Base-by-base conservation (phyloP, 2,888 invertebrate genomes). In the Syritta pipiens region DNA sequence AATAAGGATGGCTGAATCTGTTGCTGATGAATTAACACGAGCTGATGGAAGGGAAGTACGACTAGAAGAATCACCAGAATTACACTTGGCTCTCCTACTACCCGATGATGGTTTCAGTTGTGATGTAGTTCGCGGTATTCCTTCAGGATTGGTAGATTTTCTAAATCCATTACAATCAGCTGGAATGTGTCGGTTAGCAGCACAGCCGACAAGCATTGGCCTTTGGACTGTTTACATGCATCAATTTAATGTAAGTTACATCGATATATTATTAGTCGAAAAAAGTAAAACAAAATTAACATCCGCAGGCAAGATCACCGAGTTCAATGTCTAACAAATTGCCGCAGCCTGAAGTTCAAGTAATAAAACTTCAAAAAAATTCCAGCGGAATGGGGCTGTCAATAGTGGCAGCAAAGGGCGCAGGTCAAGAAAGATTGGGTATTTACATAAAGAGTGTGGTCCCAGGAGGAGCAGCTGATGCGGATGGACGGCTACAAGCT, bases 401-500 rank as follows among this genome's bases (percentile, higher is more conserved):
- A 86, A 99, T 99, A 84, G 98, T 99, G 2, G 99, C 99, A 6
- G 99, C 99, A 20, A 97, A 97, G 92, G 95, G 95, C 19, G 92
- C 93, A 51, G 93, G 93, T 3, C 95, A 95, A 86, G 92, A 93
- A 84, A 93, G 96, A 84, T 91, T 97, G 77, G 99, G 99, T 44
- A 99, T 99, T 87, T 99, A 99, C 90, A 97, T 99, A 82, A 99
- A 99, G 90, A 98, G 98, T 14, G 98, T 99, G 22, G 98, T 99
- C 32, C 94, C 97, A 75, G 97, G 96, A 62, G 96, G 96, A 35
- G 96, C 96, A 68, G 96, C 96, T 2, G 96, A 96, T 87, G 93
- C 94, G 67, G 98, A 99, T 90, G 98, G 98, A 0, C 92, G 98
- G 51, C 90, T 99, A 68, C 95, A 97, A 84, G 97, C 98, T 81